Base-by-base conservation (phyloP, 2,888 invertebrate species). In the Lingula anatina region DNA sequence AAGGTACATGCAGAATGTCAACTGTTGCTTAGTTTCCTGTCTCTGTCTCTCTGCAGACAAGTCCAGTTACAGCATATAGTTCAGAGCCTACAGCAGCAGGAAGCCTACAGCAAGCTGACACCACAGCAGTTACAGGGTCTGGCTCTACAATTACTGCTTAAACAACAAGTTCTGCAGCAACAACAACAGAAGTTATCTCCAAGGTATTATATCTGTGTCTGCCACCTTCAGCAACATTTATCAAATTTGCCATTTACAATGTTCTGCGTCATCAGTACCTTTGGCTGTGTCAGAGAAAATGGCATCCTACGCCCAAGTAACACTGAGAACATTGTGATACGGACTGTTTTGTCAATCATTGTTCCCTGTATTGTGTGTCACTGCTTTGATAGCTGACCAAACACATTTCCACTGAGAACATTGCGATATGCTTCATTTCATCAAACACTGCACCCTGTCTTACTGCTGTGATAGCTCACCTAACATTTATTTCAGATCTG, bases 71-170 rank as follows among this genome's bases (percentile, higher is more conserved):
- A 66, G 46, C 73, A 73, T 56, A 49, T 73, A 28, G 53, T 75
- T 54, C 66, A 70, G 18, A 68, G 76, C 41, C 56, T 79, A 48
- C 76, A 79, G 55, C 77, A 79, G 53, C 70, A 77, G 47, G 78
- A 76, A 27, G 68, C 65, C 42, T 75, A 77, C 51, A 63, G 58
- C 20, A 60, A 55, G 42, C 62, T 67, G 47, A 61, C 55, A 50
- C 61, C 65, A 26, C 70, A 66, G 49, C 68, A 69, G 50, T 70
- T 70, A 54, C 61, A 61, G 28, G 9, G 3, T 20, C 27, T 44
- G 15, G 31, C 28, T 15, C 31, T 26, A 5, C 55, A 59, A 41
- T 40, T 57, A 35, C 46, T 45, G 48, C 39, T 47, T 38, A 46
- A 51, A 44, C 59, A 54, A 5, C 47, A 47, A 40, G 27, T 18